Evolutionary conservation across 2,113 vertebrate species (phyloP).

Genomic region (Pandion haliaetus): DNA sequence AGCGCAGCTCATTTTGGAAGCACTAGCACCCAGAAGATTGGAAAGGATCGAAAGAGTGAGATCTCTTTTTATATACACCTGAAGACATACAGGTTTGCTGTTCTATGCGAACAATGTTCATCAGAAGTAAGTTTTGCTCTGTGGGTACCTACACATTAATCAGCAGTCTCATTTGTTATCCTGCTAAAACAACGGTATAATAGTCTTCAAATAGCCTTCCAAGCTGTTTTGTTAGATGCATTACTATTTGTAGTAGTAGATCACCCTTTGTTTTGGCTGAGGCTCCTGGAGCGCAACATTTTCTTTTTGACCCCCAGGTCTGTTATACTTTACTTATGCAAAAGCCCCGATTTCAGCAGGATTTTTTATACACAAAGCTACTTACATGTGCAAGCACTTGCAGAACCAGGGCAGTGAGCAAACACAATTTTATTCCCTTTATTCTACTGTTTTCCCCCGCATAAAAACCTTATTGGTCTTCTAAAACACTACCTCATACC

Average conservation of each 20-base stretch:
- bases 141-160: background rate
- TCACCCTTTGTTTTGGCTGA: background rate
- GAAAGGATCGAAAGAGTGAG: background rate
- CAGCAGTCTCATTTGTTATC: background rate
- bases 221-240: background rate
- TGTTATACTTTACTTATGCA: background rate
- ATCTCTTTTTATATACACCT: background rate
- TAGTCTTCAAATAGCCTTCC: background rate
- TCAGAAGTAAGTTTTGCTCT: background rate
- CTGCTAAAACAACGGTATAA: background rate
- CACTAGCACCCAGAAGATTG: background rate
- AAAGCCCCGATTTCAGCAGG: background rate
- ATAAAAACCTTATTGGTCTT: background rate
- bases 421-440: background rate
- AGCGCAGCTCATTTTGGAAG: background rate
- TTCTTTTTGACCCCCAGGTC: background rate
- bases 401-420: background rate
- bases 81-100: background rate
- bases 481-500: conserved; percentile 72
- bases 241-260: background rate
- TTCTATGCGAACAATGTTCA: background rate
- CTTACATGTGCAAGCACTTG: background rate
- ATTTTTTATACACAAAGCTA: background rate
- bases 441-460: background rate
- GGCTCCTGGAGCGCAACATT: background rate